These are phyloP conservation scores for Pangasius sanitwongsei DNA, from an alignment of 2,797 vertebrate genomes.

Conservation along the genomic window DNA sequence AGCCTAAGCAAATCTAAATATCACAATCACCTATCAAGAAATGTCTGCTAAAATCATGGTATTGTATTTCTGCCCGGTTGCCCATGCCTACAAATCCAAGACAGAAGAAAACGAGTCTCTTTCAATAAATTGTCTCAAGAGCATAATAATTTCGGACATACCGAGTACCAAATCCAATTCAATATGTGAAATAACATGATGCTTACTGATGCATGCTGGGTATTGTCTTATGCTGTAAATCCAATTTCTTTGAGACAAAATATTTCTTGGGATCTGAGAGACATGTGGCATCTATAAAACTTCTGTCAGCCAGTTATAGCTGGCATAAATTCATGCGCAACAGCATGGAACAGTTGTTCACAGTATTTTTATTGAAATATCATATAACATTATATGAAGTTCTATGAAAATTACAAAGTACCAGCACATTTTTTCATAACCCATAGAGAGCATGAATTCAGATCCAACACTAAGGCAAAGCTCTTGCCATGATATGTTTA, in stretches of 20 bases:
- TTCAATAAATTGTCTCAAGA: conserved; percentile 30
- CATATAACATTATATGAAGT: conserved; percentile 31
- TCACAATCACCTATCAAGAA: neutral
- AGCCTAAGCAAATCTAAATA: neutral
- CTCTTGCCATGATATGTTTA: conserved; percentile 21
- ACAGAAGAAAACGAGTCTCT: neutral
- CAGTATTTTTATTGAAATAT: conserved; percentile 39
- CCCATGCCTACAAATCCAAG: conserved; percentile 9
- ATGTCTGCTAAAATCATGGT: neutral
- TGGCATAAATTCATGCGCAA: conserved; percentile 17
- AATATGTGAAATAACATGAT: conserved; percentile 52
- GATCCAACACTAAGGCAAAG: neutral
- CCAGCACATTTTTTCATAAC: conserved; percentile 13
- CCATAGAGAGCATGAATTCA: conserved; percentile 11
- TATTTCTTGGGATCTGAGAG: conserved; percentile 19
- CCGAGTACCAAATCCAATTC: conserved; percentile 58
- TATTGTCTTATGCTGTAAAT: conserved; percentile 61
- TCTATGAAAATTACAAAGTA: conserved; percentile 30
- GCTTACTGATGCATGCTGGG: conserved; percentile 53
- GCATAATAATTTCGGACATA: conserved; percentile 51
- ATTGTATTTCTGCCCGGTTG: neutral
- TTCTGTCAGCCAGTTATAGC: conserved; percentile 33
- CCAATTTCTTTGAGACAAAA: conserved; percentile 61
- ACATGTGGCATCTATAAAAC: conserved; percentile 42
- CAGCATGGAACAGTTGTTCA: conserved; percentile 23